Percentiles rank a stretch among this genome's conserved stretches.
phyloP scores from a whole-genome alignment of 2,797 vertebrate genomes.

The Sibirionetta formosa region DNA sequence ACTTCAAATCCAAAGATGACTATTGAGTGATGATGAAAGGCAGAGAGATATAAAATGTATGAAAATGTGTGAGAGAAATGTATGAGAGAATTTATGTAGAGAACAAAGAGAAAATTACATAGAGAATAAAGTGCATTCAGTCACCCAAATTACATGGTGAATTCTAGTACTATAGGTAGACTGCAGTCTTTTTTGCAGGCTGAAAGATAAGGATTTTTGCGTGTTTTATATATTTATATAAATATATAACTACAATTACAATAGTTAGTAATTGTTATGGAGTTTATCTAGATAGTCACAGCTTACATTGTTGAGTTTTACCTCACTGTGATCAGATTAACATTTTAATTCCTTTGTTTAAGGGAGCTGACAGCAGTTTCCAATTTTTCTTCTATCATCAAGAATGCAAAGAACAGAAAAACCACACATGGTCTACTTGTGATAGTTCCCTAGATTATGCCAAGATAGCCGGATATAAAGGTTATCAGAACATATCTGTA shows the following conservation, averaged over 20 bases:
- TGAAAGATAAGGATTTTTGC: not conserved
- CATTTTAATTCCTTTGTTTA: not conserved
- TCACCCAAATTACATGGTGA: not conserved
- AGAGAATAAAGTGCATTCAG: accelerated
- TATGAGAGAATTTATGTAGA: too few relatives aligned
- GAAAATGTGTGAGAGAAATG: too few relatives aligned
- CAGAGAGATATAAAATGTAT: not conserved
- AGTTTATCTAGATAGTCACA: not conserved
- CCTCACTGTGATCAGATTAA: not conserved
- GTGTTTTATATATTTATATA: too few relatives aligned
- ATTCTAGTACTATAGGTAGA: not conserved
- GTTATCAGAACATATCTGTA: accelerated
- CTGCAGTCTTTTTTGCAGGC: too few relatives aligned
- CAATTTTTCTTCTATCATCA: not conserved
- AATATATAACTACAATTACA: too few relatives aligned
- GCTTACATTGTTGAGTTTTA: not conserved
- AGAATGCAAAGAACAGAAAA: not conserved
- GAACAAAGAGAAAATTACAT: not conserved
- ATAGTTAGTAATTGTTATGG: too few relatives aligned
- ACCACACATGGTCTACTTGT: not conserved
- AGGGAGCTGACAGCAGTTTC: not conserved
- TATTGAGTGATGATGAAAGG: not conserved
- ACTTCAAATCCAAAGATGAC: not conserved
- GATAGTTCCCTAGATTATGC: not conserved
- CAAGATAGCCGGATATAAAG: not conserved